Conservation (phyloP, 2,113 vertebrate species). For the Zapus hudsonius region DNA sequence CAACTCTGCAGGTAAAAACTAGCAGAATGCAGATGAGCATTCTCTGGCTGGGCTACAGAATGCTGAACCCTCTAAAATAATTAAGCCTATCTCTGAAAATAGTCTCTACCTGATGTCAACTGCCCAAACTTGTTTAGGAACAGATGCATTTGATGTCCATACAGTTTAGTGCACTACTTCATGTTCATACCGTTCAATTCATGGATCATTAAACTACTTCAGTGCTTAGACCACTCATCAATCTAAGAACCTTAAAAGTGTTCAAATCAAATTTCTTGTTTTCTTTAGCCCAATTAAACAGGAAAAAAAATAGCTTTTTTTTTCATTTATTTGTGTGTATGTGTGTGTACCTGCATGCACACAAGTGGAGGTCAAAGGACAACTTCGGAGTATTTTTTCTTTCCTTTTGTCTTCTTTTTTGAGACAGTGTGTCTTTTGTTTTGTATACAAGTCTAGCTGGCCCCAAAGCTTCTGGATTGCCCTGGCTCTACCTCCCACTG, state of each 20-base stretch:
- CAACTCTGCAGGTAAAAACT: constrained; percentile 81
- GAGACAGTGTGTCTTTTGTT: no score
- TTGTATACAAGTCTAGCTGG: no score
- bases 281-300: constrained; percentile 45
- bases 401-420: no score
- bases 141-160: constrained; percentile 26
- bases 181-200: constrained; percentile 36
- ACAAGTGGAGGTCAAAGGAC: no score
- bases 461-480: no score
- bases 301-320: constrained; percentile 8
- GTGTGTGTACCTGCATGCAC: no score
- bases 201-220: constrained; percentile 49
- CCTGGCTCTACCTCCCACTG: no score
- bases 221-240: background rate
- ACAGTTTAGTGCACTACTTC: constrained; percentile 47
- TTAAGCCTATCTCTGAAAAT: constrained; percentile 67
- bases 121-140: constrained; percentile 73
- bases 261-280: constrained; percentile 43
- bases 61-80: constrained; percentile 70
- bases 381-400: no score
- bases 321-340: no score
- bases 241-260: constrained; percentile 7
- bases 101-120: constrained; percentile 48
- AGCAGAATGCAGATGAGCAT: constrained; percentile 81
- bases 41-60: constrained; percentile 70